Evolutionary conservation across 2,888 invertebrate species (phyloP), one percentile per base, ranked within the genome.

Genomic region (Miltochrista miniata): DNA sequence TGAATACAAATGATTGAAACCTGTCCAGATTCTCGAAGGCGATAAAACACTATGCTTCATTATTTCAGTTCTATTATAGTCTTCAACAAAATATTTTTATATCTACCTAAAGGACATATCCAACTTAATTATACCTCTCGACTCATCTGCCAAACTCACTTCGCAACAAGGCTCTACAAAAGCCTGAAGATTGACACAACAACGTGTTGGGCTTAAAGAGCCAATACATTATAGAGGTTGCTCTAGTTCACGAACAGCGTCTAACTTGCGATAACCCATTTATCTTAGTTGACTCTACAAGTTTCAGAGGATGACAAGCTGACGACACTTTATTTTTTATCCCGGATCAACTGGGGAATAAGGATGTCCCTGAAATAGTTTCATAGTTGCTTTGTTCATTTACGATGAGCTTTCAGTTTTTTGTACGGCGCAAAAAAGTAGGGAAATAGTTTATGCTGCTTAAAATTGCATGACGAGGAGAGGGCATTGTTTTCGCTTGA

Each of bases 281-380:
- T 44, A 64, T 65, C 68, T 54, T 56, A 40, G 56, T 58, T 64
- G 54, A 54, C 52, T 66, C 46, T 54, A 46, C 44, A 61, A 64
- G 50, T 65, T 61, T 57, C 49, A 31, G 42, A 35, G 47, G 46
- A 46, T 64, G 56, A 60, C 60, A 67, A 45, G 61, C 43, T 49
- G 37, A 39, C 43, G 43, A 52, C 58, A 61, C 14, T 47, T 41
- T 52, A 48, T 48, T 53, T 49, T 52, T 53, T 52, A 51, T 57
- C 57, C 54, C 45, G 47, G 54, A 48, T 54, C 45, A 45, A 49
- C 56, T 51, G 37, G 54, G 35, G 51, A 51, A 56, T 49, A 48
- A 51, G 48, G 34, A 41, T 46, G 48, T 42, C 50, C 14, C 40
- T 34, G 39, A 40, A 50, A 50, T 50, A 48, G 43, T 50, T 50